phyloP scores from a whole-genome alignment of 2,888 invertebrate species.

The Tetragnatha montana region DNA sequence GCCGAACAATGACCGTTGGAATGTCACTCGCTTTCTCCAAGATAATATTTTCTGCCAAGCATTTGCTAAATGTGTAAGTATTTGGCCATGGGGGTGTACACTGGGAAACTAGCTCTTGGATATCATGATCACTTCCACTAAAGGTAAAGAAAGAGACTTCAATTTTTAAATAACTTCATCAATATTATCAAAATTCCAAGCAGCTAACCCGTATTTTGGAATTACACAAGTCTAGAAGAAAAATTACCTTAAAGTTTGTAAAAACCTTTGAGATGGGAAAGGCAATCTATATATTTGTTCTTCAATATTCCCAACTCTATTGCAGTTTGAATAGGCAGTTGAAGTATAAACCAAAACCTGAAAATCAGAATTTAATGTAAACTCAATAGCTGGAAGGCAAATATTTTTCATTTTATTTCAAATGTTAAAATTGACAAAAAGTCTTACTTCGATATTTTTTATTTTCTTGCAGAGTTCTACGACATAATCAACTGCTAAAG shows the following conservation, averaged over 20 bases:
- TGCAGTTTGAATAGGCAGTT: constrained; percentile 64
- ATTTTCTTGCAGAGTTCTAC: constrained; percentile 55
- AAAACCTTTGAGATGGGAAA: constrained; percentile 50
- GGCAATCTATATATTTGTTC: constrained; percentile 54
- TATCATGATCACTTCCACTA: constrained; percentile 29
- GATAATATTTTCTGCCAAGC: constrained; percentile 89
- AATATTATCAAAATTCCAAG: neutral
- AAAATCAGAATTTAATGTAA: neutral
- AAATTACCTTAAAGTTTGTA: constrained; percentile 45
- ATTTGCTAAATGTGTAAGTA: constrained; percentile 95
- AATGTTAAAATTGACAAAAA: neutral
- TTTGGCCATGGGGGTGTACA: constrained; percentile 81
- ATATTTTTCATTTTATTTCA: neutral
- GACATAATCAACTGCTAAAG: constrained; percentile 45
- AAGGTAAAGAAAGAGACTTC: neutral
- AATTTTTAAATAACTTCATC: neutral
- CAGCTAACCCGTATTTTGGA: too few relatives aligned
- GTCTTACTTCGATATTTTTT: constrained; percentile 73
- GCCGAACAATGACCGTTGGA: constrained; percentile 83
- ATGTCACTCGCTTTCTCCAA: constrained; percentile 85
- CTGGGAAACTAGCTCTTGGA: constrained; percentile 16
- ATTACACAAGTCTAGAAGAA: neutral
- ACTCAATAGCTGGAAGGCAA: too few relatives aligned
- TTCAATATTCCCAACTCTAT: constrained; percentile 44
- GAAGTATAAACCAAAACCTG: constrained; percentile 59